These are phyloP conservation scores for Drosophila insularis DNA, from an alignment of 1,140 invertebrate genomes.

Conservation along the genomic window DNA sequence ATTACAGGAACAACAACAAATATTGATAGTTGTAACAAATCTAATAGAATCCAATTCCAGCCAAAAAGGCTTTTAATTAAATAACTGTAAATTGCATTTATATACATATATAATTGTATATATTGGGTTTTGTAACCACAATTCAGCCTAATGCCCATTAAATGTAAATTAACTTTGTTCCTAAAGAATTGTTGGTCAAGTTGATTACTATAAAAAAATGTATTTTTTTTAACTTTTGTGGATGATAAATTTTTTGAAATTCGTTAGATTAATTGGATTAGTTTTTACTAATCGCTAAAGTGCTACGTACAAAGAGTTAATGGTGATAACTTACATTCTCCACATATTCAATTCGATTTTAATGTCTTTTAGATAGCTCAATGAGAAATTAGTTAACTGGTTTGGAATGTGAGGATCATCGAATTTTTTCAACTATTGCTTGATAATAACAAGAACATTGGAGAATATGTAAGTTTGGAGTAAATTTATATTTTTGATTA, in stretches of 20 bases:
- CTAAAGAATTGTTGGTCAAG: constrained; percentile 1
- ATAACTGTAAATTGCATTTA: constrained; percentile 2
- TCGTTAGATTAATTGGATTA: background rate
- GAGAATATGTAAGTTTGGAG: too few relatives aligned
- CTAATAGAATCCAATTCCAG: background rate
- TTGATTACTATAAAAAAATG: constrained; percentile 1
- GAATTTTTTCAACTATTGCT: too few relatives aligned
- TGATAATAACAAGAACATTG: too few relatives aligned
- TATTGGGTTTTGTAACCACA: constrained; percentile 33
- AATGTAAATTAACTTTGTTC: constrained; percentile 60
- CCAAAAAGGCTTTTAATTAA: constrained; percentile 13
- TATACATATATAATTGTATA: background rate
- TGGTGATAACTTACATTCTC: too few relatives aligned
- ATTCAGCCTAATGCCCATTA: constrained; percentile 58
- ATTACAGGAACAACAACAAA: background rate
- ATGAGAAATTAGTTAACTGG: too few relatives aligned
- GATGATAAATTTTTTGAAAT: background rate
- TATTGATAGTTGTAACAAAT: background rate
- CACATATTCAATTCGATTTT: too few relatives aligned
- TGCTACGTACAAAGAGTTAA: too few relatives aligned
- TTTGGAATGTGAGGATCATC: too few relatives aligned
- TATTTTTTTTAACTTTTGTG: background rate
- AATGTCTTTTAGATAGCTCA: too few relatives aligned
- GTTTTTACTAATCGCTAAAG: too few relatives aligned
- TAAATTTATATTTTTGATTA: too few relatives aligned